These are phyloP conservation scores for Lamprologus callipterus DNA, from an alignment of 2,113 vertebrate genomes.

Conservation along the genomic window DNA sequence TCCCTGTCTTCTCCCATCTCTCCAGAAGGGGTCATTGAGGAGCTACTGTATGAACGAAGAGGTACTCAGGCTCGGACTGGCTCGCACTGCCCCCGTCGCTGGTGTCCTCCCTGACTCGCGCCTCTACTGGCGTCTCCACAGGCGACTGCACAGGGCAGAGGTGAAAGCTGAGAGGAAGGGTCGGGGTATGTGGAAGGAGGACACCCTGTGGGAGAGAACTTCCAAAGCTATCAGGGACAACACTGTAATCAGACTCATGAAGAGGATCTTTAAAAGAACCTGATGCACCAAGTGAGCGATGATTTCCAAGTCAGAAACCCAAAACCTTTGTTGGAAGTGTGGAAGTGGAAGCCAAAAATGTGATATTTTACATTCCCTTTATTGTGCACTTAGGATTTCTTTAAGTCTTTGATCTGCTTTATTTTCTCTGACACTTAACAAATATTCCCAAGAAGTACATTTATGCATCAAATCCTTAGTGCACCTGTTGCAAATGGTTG, in stretches of 20 bases:
- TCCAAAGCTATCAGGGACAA: conserved; percentile 45
- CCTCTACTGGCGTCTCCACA: conserved; percentile 82
- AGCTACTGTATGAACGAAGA: conserved; percentile 82
- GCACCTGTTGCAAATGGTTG: neutral
- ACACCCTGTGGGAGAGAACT: conserved; percentile 68
- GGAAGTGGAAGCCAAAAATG: neutral
- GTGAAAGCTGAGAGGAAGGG: conserved; percentile 77
- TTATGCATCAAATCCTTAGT: neutral
- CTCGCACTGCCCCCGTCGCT: conserved; percentile 70
- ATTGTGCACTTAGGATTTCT: neutral
- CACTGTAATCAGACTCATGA: conserved; percentile 60
- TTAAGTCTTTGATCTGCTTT: neutral
- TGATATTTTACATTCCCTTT: neutral
- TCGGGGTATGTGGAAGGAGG: conserved; percentile 84
- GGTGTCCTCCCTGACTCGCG: conserved; percentile 72
- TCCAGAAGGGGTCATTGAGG: conserved; percentile 73
- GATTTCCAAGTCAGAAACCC: neutral
- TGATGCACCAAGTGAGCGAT: neutral
- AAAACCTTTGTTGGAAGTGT: neutral
- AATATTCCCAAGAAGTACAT: neutral
- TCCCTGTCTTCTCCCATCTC: neutral
- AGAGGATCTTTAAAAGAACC: conserved; percentile 58
- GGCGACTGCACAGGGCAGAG: conserved; percentile 83
- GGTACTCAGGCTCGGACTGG: conserved; percentile 80
- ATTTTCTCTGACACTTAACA: neutral